Base-by-base conservation (phyloP, 2,797 vertebrate genomes). In the Pipistrellus kuhlii region DNA sequence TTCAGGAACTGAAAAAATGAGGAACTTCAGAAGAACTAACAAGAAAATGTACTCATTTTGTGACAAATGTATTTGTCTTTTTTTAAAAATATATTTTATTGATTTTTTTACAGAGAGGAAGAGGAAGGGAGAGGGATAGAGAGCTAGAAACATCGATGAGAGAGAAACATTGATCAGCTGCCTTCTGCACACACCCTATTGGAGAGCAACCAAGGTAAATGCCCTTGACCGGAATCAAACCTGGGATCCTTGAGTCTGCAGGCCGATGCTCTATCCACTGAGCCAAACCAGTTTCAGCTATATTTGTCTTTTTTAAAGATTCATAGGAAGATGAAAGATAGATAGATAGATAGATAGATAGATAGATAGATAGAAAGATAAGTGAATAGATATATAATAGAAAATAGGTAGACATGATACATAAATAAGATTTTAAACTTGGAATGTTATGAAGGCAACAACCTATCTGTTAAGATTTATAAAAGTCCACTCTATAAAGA, bases 1-100 rank as follows among this genome's bases (percentile, higher is more conserved):
- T 73, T 83, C 18, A 86, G 80, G 71, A 89, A 8, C 46, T 62
- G 21, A 21, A 85, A 85, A 87, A 94, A 48, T 75, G 41, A 93
- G 62, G 41, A 82, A n/a, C 62, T 86, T 88, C 35, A 62, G 68
- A 53, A 85, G 44, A 87, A 93, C 9, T 4, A 66, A 4, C 38
- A n/a, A 77, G 59, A 82, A 72, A n/a, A 66, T 72, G 30, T 66
- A 86, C 75, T 80, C 21, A 27, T 25, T 83, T 72, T 46, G 59
- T 51, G 12, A 87, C 53, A 93, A 73, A 80, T 71, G 62, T 17
- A 48, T n/a, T 82, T 64, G 30, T 59, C 38, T 57, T 14, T 46
- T 51, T 51, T 17, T 41, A 41, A 41, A 44, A 7, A 51, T 14
- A 48, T 15, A 51, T 51, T 51, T 51, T 51, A 51, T 51, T 51